Evolutionary conservation across 2,888 invertebrate genomes (phyloP).

Genomic region (Pimpla rufipes): DNA sequence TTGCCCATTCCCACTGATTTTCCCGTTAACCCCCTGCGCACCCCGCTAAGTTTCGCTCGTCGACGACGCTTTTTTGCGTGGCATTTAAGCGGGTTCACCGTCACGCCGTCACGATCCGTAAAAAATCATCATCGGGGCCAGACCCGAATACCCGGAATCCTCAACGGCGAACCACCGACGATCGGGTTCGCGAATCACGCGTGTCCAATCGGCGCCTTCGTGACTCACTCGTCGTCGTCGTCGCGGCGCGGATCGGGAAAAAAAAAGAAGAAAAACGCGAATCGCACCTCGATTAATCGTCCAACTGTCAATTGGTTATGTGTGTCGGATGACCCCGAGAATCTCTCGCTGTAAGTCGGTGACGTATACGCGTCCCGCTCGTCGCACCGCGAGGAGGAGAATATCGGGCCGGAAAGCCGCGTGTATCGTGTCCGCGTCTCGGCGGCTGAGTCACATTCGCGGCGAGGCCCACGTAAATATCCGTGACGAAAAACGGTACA

Average conservation of each 20-base stretch:
- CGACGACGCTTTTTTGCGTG: constrained; percentile 65
- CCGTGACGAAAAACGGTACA: constrained; percentile 66
- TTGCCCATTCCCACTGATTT: constrained; percentile 89
- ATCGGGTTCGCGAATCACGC: not conserved
- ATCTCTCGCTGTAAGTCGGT: not conserved
- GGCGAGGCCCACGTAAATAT: constrained; percentile 42
- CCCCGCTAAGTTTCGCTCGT: constrained; percentile 37
- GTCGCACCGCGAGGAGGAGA: not conserved
- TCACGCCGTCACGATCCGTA: constrained; percentile 9
- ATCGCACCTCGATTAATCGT: constrained; percentile 60
- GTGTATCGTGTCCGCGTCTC: constrained; percentile 6
- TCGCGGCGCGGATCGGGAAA: not conserved
- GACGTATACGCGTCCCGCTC: not conserved
- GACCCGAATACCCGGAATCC: not conserved
- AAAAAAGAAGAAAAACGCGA: too few relatives aligned
- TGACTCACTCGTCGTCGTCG: not conserved
- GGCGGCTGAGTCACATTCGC: constrained; percentile 39
- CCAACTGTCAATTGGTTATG: constrained; percentile 72
- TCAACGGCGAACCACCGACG: not conserved
- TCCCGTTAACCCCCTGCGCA: too few relatives aligned
- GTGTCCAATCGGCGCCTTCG: not conserved
- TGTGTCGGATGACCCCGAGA: not conserved
- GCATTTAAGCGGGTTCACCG: constrained; percentile 60
- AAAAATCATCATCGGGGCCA: constrained; percentile 24
- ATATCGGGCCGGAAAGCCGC: constrained; percentile 2